phyloP scores from a whole-genome alignment of 2,113 vertebrate genomes.

The Oncorhynchus keta region DNA sequence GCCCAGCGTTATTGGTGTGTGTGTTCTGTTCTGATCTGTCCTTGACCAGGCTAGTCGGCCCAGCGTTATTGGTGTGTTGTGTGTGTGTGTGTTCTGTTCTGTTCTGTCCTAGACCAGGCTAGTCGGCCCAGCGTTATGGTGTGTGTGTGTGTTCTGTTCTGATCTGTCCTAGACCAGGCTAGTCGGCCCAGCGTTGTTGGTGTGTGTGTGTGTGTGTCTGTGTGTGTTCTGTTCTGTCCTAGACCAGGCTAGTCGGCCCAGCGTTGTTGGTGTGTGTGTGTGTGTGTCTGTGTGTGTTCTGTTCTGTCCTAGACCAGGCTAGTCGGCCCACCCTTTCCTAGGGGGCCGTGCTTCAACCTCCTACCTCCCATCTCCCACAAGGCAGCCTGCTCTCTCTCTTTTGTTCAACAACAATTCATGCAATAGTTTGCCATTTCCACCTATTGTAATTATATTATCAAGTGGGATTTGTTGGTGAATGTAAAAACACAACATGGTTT shows the following conservation, averaged over 20 bases:
- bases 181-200: conserved; percentile 59
- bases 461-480: conserved; percentile 94
- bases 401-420: conserved; percentile 99
- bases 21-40: neutral
- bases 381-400: conserved; percentile 81
- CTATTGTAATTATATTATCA: conserved; percentile 98
- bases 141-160: conserved; percentile 65
- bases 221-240: conserved; percentile 83
- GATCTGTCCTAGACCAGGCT: conserved; percentile 68
- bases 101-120: no score
- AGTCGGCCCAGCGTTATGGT: no score
- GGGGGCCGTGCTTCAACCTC: conserved; percentile 80
- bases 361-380: conserved; percentile 87
- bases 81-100: conserved; percentile 31
- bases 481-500: conserved; percentile 65
- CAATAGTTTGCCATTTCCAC: conserved; percentile 92
- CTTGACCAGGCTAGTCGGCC: conserved; percentile 50
- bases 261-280: neutral
- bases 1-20: neutral
- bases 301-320: conserved; percentile 68
- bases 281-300: conserved; percentile 67
- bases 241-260: no score
- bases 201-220: conserved; percentile 34
- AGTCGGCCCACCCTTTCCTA: conserved; percentile 74
- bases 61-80: conserved; percentile 26